These are phyloP conservation scores for Coracias cyanogaster DNA, from an alignment of 2,797 vertebrate species.

Conservation along the genomic window DNA sequence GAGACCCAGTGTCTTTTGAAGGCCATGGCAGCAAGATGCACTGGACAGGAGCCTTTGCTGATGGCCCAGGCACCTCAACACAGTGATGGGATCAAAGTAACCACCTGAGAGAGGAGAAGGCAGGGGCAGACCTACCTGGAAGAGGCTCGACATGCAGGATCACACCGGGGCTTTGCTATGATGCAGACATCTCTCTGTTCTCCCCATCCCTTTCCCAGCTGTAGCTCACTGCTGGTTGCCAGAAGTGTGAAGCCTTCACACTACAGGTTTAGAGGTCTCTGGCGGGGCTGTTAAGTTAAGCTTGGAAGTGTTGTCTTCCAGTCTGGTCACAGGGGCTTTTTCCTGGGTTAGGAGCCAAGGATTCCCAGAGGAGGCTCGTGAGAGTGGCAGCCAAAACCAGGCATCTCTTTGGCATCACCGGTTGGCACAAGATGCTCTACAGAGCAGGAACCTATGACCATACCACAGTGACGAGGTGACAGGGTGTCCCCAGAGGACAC, in stretches of 20 bases:
- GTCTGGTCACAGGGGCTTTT: neutral
- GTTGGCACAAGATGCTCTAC: neutral
- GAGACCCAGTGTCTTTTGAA: neutral
- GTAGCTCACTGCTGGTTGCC: neutral
- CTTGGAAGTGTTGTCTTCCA: neutral
- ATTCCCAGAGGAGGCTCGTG: neutral
- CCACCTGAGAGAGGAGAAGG: neutral
- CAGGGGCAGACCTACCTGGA: neutral
- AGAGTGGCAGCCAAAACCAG: neutral
- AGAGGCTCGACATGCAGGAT: neutral
- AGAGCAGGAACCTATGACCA: neutral
- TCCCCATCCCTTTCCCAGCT: neutral
- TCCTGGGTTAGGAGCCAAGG: neutral
- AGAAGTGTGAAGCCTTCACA: neutral
- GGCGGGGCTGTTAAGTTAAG: neutral
- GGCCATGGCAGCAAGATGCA: fast-evolving
- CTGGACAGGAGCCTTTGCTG: neutral
- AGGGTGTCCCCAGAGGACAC: neutral
- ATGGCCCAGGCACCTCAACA: neutral
- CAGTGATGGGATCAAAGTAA: neutral
- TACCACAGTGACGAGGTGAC: neutral
- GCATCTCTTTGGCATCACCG: neutral
- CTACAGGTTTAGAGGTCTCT: neutral
- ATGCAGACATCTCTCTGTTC: neutral
- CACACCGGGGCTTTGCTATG: neutral